Evolutionary conservation across 1,140 invertebrate genomes (phyloP).

Genomic region (Pemphigus obesinymphae): DNA sequence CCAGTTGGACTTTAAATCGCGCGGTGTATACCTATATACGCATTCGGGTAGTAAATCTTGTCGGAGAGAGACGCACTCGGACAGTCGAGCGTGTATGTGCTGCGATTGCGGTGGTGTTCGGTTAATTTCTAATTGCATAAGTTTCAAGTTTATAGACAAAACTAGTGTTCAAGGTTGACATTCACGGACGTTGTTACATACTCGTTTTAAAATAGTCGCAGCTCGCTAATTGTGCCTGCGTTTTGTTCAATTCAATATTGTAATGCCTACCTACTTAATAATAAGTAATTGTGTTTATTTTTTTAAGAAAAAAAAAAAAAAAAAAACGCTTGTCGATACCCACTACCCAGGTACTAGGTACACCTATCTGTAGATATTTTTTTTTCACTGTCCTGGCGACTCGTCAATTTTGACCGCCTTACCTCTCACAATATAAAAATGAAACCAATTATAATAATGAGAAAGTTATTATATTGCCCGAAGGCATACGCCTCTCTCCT

Average conservation of each 20-base stretch:
- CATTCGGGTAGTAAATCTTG: not conserved
- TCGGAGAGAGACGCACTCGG: too few species aligned
- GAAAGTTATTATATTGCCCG: conserved; percentile 31
- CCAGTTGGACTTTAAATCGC: too few species aligned
- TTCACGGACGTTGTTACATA: conserved; percentile 4
- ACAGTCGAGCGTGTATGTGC: not conserved
- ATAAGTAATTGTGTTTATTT: not conserved
- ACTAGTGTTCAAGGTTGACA: conserved; percentile 31
- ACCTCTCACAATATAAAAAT: not conserved
- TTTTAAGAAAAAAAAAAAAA: too few species aligned
- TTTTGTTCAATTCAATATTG: too few species aligned
- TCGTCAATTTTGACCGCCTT: not conserved
- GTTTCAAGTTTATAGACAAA: conserved; percentile 39
- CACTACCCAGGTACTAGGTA: not conserved
- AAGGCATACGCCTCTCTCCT: conserved; percentile 5
- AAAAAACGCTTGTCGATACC: not conserved
- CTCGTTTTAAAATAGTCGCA: conserved; percentile 10
- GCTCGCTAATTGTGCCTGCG: conserved; percentile 1
- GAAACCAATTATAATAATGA: conserved; percentile 24
- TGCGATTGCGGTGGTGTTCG: not conserved
- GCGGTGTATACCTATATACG: not conserved
- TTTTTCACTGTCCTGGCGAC: not conserved
- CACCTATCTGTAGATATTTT: not conserved
- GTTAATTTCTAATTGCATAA: not conserved
- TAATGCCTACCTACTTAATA: not conserved